Evolutionary conservation across 2,113 vertebrate species (phyloP).

Genomic region (Steatornis caripensis): DNA sequence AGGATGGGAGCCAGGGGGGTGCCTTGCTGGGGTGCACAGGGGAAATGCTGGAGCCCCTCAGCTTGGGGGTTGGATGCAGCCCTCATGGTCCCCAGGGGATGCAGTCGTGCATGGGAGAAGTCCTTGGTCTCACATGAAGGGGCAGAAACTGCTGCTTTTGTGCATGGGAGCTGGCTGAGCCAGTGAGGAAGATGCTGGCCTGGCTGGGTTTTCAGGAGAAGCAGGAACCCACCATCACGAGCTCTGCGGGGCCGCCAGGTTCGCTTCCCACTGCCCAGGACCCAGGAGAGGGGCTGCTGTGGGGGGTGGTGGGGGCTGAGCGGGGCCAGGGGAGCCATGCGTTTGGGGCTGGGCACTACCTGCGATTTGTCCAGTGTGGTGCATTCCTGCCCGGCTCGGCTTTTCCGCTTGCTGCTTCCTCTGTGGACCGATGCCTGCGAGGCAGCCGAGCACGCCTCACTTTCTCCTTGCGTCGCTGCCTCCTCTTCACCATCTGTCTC

Average conservation of each 20-base stretch:
- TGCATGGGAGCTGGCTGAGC: rapidly evolving
- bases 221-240: rapidly evolving
- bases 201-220: not conserved
- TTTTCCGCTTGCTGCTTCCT: not conserved
- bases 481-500: not conserved
- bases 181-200: rapidly evolving
- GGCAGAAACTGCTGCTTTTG: not conserved
- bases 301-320: not conserved
- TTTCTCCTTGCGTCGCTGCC: not conserved
- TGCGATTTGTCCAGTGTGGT: rapidly evolving
- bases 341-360: not conserved
- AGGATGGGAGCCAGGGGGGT: rapidly evolving
- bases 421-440: not conserved
- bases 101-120: not conserved
- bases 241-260: too few species aligned
- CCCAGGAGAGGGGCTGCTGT: not conserved
- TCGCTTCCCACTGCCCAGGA: rapidly evolving
- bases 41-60: not conserved
- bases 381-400: not conserved
- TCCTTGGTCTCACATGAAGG: not conserved
- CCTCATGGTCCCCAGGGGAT: too few species aligned
- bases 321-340: rapidly evolving
- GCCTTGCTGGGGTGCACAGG: not conserved
- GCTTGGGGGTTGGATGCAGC: not conserved
- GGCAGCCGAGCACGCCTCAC: not conserved